Conservation (phyloP, 2,113 vertebrate genomes). For the Equus quagga region DNA sequence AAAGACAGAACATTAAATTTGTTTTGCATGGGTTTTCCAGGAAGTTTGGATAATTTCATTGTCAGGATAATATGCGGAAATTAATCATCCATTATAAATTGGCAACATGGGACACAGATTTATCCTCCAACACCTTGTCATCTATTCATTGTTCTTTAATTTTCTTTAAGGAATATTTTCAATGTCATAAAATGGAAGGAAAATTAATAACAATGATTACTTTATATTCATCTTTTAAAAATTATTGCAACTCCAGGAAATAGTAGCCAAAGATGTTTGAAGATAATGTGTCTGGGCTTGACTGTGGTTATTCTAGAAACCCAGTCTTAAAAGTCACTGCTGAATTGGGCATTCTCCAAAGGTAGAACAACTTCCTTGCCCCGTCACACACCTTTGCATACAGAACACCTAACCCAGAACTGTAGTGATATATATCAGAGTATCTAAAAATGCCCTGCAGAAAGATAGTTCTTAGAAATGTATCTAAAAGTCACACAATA, state of each 20-base stretch:
- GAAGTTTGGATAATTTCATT: constrained; percentile 32
- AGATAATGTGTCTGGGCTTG: constrained; percentile 76
- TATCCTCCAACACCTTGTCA: neutral
- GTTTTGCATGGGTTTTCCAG: constrained; percentile 45
- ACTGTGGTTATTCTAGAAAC: constrained; percentile 62
- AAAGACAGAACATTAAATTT: neutral
- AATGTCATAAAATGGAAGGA: constrained; percentile 46
- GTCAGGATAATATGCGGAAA: neutral
- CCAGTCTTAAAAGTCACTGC: constrained; percentile 45
- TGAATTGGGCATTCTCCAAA: constrained; percentile 36
- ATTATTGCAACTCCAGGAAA: constrained; percentile 45
- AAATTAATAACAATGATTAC: neutral
- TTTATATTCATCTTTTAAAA: constrained; percentile 26
- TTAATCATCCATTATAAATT: neutral
- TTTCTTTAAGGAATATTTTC: constrained; percentile 41
- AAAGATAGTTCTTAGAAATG: constrained; percentile 58
- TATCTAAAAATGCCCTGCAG: constrained; percentile 34
- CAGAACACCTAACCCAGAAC: constrained; percentile 16
- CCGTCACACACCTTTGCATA: neutral
- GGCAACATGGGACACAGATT: neutral
- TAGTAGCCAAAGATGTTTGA: constrained; percentile 84
- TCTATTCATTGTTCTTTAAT: neutral
- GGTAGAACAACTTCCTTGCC: constrained; percentile 64
- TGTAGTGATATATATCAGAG: neutral
- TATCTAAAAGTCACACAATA: neutral